A percentile compares a stretch with the other conserved stretches of the same genome.
These are phyloP conservation scores for Microlaimidae sp. DNA, from an alignment of 2,888 invertebrate species.

Conservation along the genomic window DNA sequence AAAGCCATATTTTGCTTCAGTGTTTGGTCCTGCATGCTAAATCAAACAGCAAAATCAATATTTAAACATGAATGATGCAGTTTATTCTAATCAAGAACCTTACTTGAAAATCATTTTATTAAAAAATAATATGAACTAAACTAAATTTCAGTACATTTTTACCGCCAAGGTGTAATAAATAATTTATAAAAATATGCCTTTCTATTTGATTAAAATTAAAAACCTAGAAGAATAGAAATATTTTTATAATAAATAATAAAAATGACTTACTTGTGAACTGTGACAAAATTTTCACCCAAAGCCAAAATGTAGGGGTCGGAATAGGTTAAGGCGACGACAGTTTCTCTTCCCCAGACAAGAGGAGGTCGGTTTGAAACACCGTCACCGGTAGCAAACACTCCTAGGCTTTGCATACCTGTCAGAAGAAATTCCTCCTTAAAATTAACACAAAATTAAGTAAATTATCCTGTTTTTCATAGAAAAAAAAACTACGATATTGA, in stretches of 20 bases:
- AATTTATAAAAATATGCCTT: too few relatives aligned
- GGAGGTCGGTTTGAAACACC: conserved; percentile 45
- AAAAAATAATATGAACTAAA: too few relatives aligned
- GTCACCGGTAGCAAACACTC: conserved; percentile 43
- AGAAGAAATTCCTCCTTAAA: conserved; percentile 43
- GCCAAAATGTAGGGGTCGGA: conserved; percentile 42
- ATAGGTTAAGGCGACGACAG: conserved; percentile 36
- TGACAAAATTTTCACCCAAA: conserved; percentile 39
- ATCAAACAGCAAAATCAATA: conserved; percentile 3
- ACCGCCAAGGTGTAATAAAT: too few relatives aligned
- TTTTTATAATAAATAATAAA: neutral
- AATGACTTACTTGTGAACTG: conserved; percentile 39
- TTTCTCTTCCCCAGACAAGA: conserved; percentile 40
- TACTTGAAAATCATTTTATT: too few relatives aligned
- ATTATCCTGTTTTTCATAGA: too few relatives aligned
- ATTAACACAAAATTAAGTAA: conserved; percentile 13
- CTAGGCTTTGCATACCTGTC: conserved; percentile 43
- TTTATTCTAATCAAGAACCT: too few relatives aligned
- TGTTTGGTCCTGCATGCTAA: conserved; percentile 42
- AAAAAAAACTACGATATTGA: too few relatives aligned
- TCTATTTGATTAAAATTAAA: too few relatives aligned
- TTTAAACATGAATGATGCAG: too few relatives aligned
- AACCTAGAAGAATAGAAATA: neutral
- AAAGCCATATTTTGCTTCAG: conserved; percentile 43
- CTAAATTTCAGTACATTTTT: too few relatives aligned